A percentile compares a stretch with the other conserved stretches of the same genome.
Evolutionary conservation across 2,888 invertebrate species (phyloP).

Genomic region (Melangyna quadrimaculata): DNA sequence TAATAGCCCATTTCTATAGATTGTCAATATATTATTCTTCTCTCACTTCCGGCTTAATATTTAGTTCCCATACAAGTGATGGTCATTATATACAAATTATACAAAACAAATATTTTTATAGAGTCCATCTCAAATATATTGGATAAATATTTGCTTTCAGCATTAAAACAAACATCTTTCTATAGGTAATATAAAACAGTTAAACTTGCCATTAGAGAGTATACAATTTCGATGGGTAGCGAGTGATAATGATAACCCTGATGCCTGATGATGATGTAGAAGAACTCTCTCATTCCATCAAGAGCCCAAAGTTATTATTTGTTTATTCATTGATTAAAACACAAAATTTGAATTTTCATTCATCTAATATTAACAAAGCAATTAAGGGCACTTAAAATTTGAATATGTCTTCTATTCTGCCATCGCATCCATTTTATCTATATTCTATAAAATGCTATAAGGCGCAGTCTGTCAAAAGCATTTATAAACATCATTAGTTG

Average conservation of each 20-base stretch:
- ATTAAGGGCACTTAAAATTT: not conserved
- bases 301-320: not conserved
- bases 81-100: not conserved
- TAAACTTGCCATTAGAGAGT: not conserved
- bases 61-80: not conserved
- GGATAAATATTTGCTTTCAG: conserved; percentile 35
- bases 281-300: not conserved
- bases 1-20: not conserved
- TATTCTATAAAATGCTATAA: too few relatives aligned
- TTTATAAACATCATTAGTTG: not conserved
- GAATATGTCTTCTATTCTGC: not conserved
- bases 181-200: not conserved
- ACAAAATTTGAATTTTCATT: not conserved
- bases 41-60: not conserved
- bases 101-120: not conserved
- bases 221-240: not conserved
- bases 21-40: not conserved
- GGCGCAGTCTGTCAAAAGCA: not conserved
- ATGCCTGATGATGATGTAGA: too few relatives aligned
- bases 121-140: not conserved
- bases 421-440: not conserved
- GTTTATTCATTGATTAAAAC: conserved; percentile 9
- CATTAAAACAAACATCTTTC: not conserved
- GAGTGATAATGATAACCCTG: not conserved
- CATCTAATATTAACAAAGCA: conserved; percentile 3